phyloP scores from a whole-genome alignment of 2,888 invertebrate species.

The Eilema griseolum region DNA sequence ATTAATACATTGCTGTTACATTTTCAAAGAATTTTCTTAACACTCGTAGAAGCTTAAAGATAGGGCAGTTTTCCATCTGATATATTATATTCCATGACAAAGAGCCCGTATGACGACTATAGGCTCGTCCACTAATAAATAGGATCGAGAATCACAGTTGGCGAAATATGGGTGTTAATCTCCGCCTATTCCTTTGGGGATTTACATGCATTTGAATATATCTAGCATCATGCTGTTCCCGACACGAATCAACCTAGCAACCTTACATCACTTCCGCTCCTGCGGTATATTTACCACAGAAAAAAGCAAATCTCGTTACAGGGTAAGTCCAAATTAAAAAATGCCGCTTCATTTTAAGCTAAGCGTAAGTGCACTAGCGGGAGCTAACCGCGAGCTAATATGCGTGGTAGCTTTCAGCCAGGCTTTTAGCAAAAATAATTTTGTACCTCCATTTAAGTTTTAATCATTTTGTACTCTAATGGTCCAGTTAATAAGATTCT shows the following conservation, averaged over 20 bases:
- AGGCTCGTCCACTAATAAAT: too few species aligned
- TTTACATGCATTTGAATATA: too few species aligned
- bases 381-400: conserved; percentile 57
- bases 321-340: conserved; percentile 34
- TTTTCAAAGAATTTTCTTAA: too few species aligned
- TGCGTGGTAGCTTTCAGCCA: conserved; percentile 58
- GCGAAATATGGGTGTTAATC: too few species aligned
- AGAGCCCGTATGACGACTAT: too few species aligned
- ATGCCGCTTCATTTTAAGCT: conserved; percentile 42
- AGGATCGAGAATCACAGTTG: too few species aligned
- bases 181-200: too few species aligned
- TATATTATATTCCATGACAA: too few species aligned
- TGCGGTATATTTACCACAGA: background rate
- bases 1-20: too few species aligned
- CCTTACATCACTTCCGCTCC: background rate
- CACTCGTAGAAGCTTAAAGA: too few species aligned
- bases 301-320: conserved; percentile 9
- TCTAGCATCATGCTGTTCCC: background rate
- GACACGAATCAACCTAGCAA: background rate
- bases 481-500: conserved; percentile 24
- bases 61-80: too few species aligned
- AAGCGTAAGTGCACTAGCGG: conserved; percentile 44
- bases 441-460: conserved; percentile 38
- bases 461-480: conserved; percentile 37
- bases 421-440: conserved; percentile 67